Conservation (phyloP, 1,140 invertebrate species). For the Drosophila neocordata region DNA sequence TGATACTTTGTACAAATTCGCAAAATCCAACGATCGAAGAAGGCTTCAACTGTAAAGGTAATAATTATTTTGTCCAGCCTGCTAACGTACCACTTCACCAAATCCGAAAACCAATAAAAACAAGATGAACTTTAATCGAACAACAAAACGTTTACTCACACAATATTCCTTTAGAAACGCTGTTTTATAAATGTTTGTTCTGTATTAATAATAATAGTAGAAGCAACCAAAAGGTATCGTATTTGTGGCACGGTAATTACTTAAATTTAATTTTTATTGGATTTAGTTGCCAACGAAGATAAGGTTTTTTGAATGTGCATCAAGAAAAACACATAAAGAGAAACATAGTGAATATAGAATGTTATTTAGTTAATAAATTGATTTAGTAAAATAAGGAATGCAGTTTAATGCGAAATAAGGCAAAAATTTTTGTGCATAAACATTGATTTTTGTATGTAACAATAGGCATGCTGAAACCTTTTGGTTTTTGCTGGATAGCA, state of each 20-base stretch:
- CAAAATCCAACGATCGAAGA: too few relatives aligned
- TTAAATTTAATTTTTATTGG: background rate
- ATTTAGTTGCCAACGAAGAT: background rate
- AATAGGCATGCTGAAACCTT: background rate
- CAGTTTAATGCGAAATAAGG: background rate
- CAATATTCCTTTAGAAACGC: background rate
- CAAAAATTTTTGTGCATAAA: background rate
- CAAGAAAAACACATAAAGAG: background rate
- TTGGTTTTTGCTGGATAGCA: background rate
- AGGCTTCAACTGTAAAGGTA: too few relatives aligned
- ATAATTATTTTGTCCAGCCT: too few relatives aligned
- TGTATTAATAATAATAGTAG: background rate
- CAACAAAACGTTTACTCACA: slow-evolving; percentile 9
- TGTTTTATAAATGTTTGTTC: background rate
- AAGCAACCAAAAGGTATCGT: background rate
- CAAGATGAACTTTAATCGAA: background rate
- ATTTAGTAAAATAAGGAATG: background rate
- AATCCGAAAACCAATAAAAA: background rate
- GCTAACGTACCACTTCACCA: too few relatives aligned
- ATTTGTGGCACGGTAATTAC: background rate
- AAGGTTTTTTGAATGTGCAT: background rate
- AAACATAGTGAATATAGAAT: background rate
- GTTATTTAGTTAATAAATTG: background rate
- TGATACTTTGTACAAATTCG: background rate
- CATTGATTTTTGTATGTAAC: background rate